Evolutionary conservation across 2,888 invertebrate species (phyloP), one percentile per base, ranked within the genome.

Genomic region (Agelastica alni): DNA sequence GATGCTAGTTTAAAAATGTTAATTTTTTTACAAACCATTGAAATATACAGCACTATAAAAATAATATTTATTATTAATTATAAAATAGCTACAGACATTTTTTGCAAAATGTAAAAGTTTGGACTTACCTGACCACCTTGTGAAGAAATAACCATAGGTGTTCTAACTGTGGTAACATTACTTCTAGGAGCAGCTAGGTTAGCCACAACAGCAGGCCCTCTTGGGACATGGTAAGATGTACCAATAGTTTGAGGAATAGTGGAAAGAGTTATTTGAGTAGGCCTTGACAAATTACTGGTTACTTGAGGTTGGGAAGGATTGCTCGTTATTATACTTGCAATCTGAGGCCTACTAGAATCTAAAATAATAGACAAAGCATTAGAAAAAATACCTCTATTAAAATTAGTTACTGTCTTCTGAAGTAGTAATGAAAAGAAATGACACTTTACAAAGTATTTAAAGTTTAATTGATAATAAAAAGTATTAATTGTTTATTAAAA

Each of bases 151-250:
- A 77, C 73, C 67, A 76, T 69, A 9, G 77, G 75, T 7, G 73
- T 68, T 47, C 77, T 65, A 9, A 77, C 75, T 39, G 74, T 70
- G 9, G 85, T 82, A 3, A 87, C 84, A 53, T 82, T 81, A 26
- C 82, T 80, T 49, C 88, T 82, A 0, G 88, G 85, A 4, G 87
- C 85, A 7, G 88, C 85, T 13, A 89, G 81, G 59, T 86, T 88
- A 0, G 89, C 89, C 2, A 88, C 89, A 7, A 88, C 88, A 0
- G 88, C 88, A 10, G 88, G 83, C 1, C 89, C 89, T 53, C 83
- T 67, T 4, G 78, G 78, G 4, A 78, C 77, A 65, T 78, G 78
- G 61, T 75, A 77, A 10, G 75, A 71, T 6, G 74, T 64, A 34
- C 74, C 75, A n/a, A 74, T 69, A 5, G 73, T 68, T 13, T 75